phyloP scores from a whole-genome alignment of 2,797 vertebrate genomes.

The Ataeniobius toweri region DNA sequence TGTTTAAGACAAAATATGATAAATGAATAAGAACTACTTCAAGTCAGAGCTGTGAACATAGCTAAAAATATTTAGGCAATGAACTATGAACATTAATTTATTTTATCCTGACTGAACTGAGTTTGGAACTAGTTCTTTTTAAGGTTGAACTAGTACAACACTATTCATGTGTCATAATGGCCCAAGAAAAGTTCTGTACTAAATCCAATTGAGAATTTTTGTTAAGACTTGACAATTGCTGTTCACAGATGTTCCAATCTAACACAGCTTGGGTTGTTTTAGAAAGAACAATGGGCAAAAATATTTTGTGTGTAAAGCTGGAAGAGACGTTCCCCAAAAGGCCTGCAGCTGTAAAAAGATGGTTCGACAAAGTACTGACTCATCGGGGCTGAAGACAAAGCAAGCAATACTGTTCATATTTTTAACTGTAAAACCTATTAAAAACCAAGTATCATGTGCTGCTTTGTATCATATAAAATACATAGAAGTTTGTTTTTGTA shows the following conservation, averaged over 20 bases:
- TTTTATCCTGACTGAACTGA: background rate
- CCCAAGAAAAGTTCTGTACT: background rate
- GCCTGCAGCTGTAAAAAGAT: background rate
- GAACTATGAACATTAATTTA: background rate
- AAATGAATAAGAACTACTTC: no score
- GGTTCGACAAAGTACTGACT: background rate
- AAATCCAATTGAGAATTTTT: background rate
- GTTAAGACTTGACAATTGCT: background rate
- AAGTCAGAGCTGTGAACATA: no score
- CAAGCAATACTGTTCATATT: background rate
- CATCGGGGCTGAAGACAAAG: background rate
- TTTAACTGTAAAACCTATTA: background rate
- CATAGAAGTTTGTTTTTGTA: background rate
- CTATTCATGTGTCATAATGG: background rate
- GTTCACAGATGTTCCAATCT: background rate
- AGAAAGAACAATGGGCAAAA: background rate
- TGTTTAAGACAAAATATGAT: no score
- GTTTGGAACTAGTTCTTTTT: background rate
- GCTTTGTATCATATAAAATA: background rate
- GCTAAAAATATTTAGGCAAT: background rate
- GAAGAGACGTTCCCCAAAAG: background rate
- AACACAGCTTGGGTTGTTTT: background rate
- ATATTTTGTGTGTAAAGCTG: background rate
- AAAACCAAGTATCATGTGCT: background rate
- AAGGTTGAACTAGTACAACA: background rate